A percentile compares a stretch with the other conserved stretches of the same genome.
Evolutionary conservation across 2,888 invertebrate species (phyloP).

Genomic region (Macaria notata): DNA sequence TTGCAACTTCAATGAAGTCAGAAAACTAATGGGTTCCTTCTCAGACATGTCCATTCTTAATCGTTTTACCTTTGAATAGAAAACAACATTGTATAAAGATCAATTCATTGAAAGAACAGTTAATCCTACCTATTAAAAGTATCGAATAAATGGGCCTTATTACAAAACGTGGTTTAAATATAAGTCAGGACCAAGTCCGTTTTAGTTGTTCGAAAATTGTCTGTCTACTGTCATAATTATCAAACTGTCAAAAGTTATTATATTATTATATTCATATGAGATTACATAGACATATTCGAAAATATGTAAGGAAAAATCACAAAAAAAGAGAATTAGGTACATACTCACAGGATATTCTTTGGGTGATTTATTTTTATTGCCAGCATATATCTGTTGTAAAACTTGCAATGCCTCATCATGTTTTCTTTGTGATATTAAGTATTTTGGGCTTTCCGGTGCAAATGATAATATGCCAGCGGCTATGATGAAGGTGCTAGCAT

Average conservation of each 20-base stretch:
- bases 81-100: not conserved
- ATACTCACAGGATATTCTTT: slow-evolving; percentile 76
- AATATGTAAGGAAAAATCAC: not conserved
- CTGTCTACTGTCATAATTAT: no score
- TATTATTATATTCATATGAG: no score
- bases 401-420: slow-evolving; percentile 84
- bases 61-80: slow-evolving; percentile 56
- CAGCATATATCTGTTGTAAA: slow-evolving; percentile 82
- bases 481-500: slow-evolving; percentile 83
- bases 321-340: not conserved
- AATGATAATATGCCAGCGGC: slow-evolving; percentile 77
- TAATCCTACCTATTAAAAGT: no score
- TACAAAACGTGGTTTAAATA: no score
- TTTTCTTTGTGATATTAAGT: slow-evolving; percentile 84
- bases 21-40: slow-evolving; percentile 46
- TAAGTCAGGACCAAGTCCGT: no score
- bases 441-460: slow-evolving; percentile 91
- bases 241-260: no score
- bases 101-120: not conserved
- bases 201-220: no score
- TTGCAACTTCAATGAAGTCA: slow-evolving; percentile 74
- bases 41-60: slow-evolving; percentile 43
- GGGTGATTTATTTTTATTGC: slow-evolving; percentile 59
- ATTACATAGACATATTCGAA: no score
- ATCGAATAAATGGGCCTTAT: no score